phyloP scores from a whole-genome alignment of 1,140 invertebrate genomes.

The Aphaenogaster rudis region DNA sequence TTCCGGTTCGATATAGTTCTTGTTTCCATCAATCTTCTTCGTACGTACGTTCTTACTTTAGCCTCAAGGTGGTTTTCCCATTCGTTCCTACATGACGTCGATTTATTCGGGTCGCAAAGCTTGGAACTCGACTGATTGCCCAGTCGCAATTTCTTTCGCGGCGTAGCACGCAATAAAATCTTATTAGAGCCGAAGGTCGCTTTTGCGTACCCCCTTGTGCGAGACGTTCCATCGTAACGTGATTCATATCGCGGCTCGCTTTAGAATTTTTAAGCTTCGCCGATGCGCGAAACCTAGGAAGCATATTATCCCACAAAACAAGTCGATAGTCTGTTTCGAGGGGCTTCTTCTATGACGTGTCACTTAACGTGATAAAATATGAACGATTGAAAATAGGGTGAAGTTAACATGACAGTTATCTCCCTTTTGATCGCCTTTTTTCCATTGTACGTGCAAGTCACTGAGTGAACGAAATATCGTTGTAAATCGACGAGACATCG shows the following conservation, averaged over 20 bases:
- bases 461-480: neutral
- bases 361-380: neutral
- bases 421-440: neutral
- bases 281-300: neutral
- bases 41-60: slow-evolving; percentile 4
- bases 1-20: neutral
- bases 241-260: neutral
- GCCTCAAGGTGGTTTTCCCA: neutral
- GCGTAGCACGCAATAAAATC: slow-evolving; percentile 49
- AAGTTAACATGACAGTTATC: neutral
- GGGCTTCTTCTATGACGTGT: neutral
- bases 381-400: neutral
- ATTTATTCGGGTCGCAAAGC: slow-evolving; percentile 42
- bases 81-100: neutral
- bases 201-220: slow-evolving; percentile 23
- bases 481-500: neutral
- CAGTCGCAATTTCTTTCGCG: slow-evolving; percentile 43
- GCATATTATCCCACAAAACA: neutral
- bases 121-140: slow-evolving; percentile 37
- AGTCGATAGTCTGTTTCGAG: neutral
- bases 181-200: slow-evolving; percentile 44
- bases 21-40: neutral
- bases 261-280: neutral
- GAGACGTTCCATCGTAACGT: neutral
- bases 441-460: neutral